Conservation (phyloP, 2,888 invertebrate genomes). For the Bibio marci region DNA sequence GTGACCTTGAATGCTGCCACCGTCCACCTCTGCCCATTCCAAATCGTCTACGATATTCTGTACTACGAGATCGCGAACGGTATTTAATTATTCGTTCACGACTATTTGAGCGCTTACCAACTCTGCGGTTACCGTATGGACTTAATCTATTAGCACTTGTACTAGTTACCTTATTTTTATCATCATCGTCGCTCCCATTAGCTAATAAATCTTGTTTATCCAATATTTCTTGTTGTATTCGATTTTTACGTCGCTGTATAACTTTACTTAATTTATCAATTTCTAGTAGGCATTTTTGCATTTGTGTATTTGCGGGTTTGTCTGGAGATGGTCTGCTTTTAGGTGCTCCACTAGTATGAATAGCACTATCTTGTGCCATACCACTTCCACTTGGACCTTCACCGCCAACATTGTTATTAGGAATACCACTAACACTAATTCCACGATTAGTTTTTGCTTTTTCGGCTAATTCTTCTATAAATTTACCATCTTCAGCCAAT, state of each 20-base stretch:
- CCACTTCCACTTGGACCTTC: not conserved
- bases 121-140: not conserved
- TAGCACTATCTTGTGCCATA: not conserved
- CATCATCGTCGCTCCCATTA: too few relatives aligned
- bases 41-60: not conserved
- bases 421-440: not conserved
- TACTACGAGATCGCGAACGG: not conserved
- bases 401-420: not conserved
- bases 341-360: not conserved
- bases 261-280: constrained; percentile 3
- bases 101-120: not conserved
- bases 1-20: not conserved
- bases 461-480: constrained; percentile 4
- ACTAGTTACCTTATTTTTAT: too few relatives aligned
- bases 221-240: not conserved
- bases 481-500: constrained; percentile 4
- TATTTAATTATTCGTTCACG: not conserved
- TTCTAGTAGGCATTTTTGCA: not conserved
- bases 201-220: too few relatives aligned
- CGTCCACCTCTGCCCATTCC: not conserved
- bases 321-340: not conserved
- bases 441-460: not conserved
- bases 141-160: not conserved
- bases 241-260: constrained; percentile 1
- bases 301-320: not conserved